Conservation (phyloP, 2,113 vertebrate genomes). For the Heptranchias perlo region DNA sequence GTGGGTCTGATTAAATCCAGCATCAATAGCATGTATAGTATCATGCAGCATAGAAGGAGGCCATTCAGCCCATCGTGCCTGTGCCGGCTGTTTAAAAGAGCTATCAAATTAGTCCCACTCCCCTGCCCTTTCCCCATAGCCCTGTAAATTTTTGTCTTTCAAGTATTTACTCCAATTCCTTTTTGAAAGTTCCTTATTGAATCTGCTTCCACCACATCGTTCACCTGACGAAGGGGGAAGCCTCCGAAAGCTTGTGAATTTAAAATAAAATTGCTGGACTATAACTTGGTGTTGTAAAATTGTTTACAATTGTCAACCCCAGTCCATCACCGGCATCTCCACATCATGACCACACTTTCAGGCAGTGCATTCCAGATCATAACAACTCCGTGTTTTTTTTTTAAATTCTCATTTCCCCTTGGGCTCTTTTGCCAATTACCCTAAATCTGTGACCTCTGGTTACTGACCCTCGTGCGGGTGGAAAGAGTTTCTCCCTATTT, state of each 20-base stretch:
- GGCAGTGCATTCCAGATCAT: neutral
- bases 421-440: neutral
- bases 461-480: neutral
- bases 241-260: too few species aligned
- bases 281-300: too few species aligned
- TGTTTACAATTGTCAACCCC: too few species aligned
- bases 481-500: neutral
- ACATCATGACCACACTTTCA: neutral
- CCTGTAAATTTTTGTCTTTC: neutral
- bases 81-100: too few species aligned
- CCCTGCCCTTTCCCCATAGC: neutral
- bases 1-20: neutral
- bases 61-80: neutral
- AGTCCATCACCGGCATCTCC: too few species aligned
- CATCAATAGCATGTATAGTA: neutral
- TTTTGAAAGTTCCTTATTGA: neutral
- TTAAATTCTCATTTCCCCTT: neutral
- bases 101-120: neutral
- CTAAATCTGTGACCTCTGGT: neutral
- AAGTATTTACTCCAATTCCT: too few species aligned
- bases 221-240: too few species aligned
- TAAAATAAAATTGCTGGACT: too few species aligned
- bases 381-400: too few species aligned
- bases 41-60: too few species aligned
- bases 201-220: too few species aligned